Evolutionary conservation across 2,888 invertebrate genomes (phyloP).

Genomic region (Drosophila mimetica): DNA sequence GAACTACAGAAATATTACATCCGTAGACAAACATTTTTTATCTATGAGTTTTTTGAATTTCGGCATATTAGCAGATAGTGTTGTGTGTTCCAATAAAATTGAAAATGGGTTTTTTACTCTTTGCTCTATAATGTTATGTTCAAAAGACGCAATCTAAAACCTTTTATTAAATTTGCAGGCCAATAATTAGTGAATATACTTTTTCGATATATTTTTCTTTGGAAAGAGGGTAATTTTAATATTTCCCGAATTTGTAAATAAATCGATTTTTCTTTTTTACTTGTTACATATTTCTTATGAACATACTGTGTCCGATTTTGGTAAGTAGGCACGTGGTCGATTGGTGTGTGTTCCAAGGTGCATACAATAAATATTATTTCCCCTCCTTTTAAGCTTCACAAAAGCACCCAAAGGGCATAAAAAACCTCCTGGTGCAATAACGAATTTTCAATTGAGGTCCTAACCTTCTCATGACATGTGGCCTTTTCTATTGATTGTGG

Average conservation of each 20-base stretch:
- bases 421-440: constrained; percentile 14
- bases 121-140: too few species aligned
- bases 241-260: not conserved
- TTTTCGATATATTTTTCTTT: not conserved
- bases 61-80: too few species aligned
- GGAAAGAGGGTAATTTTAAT: not conserved
- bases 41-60: too few species aligned
- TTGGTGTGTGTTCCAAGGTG: constrained; percentile 1
- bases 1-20: too few species aligned
- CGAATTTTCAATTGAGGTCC: constrained; percentile 40
- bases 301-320: not conserved
- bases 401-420: constrained; percentile 1
- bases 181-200: too few species aligned
- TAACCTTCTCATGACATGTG: constrained; percentile 16
- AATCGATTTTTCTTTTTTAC: not conserved
- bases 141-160: too few species aligned
- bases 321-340: constrained; percentile 4
- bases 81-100: too few species aligned
- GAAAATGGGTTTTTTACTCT: too few species aligned
- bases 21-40: too few species aligned
- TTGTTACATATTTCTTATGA: not conserved
- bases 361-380: constrained; percentile 10
- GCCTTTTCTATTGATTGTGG: constrained; percentile 47
- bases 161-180: too few species aligned
- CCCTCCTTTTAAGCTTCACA: not conserved